Evolutionary conservation across 92 coral and sea anemone genomes (phyloP).

Genomic region (Bergia puertoricense): DNA sequence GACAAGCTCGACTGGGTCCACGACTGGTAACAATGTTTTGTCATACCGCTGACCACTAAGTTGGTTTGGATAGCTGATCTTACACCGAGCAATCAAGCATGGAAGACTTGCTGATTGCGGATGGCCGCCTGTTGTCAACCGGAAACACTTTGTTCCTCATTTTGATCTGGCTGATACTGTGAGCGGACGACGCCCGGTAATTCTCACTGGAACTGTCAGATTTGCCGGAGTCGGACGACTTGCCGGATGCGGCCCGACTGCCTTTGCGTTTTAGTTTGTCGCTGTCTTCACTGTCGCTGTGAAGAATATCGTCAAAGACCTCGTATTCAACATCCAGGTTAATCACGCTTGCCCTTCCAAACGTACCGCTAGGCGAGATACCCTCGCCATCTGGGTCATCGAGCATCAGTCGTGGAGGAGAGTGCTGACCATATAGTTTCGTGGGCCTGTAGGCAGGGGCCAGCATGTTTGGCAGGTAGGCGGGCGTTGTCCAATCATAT

Average conservation of each 20-base stretch:
- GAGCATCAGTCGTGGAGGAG: conserved; percentile 79
- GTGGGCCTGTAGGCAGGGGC: conserved; percentile 75
- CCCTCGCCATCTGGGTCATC: conserved; percentile 70
- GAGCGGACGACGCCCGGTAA: neutral
- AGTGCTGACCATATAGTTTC: conserved; percentile 61
- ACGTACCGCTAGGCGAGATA: neutral
- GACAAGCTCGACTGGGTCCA: too few relatives aligned
- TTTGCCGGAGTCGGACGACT: conserved; percentile 20
- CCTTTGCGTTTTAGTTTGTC: conserved; percentile 42
- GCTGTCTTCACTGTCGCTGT: conserved; percentile 73
- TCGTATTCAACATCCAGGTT: conserved; percentile 72
- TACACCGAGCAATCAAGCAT: neutral
- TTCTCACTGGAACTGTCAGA: conserved; percentile 1
- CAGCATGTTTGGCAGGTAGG: conserved; percentile 66
- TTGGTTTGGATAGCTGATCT: neutral
- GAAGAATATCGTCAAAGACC: conserved; percentile 70
- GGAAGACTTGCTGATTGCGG: neutral
- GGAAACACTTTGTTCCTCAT: conserved; percentile 18
- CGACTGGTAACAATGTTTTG: neutral
- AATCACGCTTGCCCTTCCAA: conserved; percentile 62
- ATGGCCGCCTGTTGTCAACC: neutral
- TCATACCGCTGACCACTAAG: neutral
- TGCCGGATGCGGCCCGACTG: conserved; percentile 13
- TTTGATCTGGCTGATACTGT: conserved; percentile 9
- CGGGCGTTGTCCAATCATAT: conserved; percentile 71